Conservation (phyloP, 2,888 invertebrate genomes). For the Cephalotes varians region DNA sequence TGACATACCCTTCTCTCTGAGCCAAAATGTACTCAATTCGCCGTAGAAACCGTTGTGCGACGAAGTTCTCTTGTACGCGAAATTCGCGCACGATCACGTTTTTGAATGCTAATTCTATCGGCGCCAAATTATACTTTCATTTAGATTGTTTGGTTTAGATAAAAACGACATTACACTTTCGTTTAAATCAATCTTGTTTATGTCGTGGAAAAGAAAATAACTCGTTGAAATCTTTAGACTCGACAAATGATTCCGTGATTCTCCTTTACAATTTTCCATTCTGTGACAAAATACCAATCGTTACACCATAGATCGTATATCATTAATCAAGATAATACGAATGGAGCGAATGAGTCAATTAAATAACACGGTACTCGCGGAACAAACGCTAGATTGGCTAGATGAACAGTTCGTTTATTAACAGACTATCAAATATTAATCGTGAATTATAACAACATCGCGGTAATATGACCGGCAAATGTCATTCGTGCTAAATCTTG, state of each 20-base stretch:
- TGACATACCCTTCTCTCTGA: constrained; percentile 59
- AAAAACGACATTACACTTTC: not conserved
- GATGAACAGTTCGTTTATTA: constrained; percentile 35
- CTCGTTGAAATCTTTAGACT: not conserved
- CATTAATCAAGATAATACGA: not conserved
- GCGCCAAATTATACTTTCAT: not conserved
- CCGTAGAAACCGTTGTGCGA: constrained; percentile 38
- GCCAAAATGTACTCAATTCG: constrained; percentile 66
- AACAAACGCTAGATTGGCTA: not conserved
- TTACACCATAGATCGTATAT: not conserved
- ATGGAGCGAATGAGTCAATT: constrained; percentile 6
- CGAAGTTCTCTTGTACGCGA: not conserved
- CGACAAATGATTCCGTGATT: not conserved
- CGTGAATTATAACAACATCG: constrained; percentile 24
- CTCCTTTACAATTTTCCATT: not conserved
- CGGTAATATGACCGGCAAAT: constrained; percentile 19
- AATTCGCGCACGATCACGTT: not conserved
- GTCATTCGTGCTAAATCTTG: constrained; percentile 43
- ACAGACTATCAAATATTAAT: constrained; percentile 43
- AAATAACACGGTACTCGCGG: constrained; percentile 1
- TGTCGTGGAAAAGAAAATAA: not conserved
- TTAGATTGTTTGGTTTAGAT: too few relatives aligned
- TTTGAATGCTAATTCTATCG: not conserved
- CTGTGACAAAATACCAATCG: constrained; percentile 1
- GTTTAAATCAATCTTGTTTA: not conserved